These are phyloP conservation scores for Arge pagana DNA, from an alignment of 2,888 invertebrate species.

Conservation along the genomic window DNA sequence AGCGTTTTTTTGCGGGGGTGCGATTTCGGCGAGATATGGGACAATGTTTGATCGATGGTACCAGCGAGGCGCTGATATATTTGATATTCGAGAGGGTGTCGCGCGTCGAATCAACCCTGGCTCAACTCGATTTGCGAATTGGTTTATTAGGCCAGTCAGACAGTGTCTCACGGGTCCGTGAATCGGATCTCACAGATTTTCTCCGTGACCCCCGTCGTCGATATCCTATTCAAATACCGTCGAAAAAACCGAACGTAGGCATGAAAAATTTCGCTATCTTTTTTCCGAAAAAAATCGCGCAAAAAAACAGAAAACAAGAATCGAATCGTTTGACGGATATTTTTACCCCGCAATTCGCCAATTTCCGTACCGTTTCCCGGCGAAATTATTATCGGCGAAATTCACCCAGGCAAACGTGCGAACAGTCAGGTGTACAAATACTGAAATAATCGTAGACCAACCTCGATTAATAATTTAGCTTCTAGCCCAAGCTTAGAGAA, in stretches of 20 bases:
- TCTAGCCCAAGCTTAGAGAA: too few species aligned
- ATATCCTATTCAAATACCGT: slow-evolving; percentile 39
- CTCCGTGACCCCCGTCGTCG: not conserved
- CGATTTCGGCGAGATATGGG: too few species aligned
- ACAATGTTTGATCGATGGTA: too few species aligned
- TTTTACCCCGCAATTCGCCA: too few species aligned
- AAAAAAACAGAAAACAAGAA: not conserved
- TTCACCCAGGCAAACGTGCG: slow-evolving; percentile 14
- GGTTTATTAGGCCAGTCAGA: slow-evolving; percentile 33
- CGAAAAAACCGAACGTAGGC: too few species aligned
- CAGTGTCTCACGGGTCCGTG: slow-evolving; percentile 16
- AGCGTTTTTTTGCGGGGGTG: too few species aligned
- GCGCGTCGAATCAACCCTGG: slow-evolving; percentile 37
- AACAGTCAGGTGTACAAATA: slow-evolving; percentile 18
- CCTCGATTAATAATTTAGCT: not conserved
- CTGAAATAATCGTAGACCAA: slow-evolving; percentile 12
- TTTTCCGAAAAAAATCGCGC: not conserved
- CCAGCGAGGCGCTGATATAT: too few species aligned
- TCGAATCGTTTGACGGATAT: too few species aligned
- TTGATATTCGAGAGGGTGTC: slow-evolving; percentile 43
- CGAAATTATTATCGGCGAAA: too few species aligned
- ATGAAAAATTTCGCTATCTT: too few species aligned
- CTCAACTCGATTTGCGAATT: slow-evolving; percentile 49
- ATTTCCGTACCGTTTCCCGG: too few species aligned
- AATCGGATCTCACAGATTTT: slow-evolving; percentile 10